These are phyloP conservation scores for Furcifer pardalis DNA, from an alignment of 2,797 vertebrate genomes.

Conservation along the genomic window DNA sequence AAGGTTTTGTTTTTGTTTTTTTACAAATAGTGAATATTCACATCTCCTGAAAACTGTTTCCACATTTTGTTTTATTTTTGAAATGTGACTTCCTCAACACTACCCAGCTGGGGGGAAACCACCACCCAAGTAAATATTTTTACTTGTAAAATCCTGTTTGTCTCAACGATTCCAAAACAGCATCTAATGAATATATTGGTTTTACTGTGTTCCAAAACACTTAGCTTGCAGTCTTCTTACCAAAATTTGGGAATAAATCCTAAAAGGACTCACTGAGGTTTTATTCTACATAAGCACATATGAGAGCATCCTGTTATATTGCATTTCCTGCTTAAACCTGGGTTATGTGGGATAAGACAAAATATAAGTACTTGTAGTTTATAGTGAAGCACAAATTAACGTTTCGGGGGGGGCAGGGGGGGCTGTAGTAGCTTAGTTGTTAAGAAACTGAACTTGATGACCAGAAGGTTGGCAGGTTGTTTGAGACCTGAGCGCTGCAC, in stretches of 20 bases:
- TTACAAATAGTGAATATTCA: no score
- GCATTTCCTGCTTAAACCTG: not conserved
- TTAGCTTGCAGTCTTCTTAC: not conserved
- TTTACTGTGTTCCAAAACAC: not conserved
- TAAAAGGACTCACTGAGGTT: not conserved
- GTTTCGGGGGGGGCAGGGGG: no score
- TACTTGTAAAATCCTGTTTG: not conserved
- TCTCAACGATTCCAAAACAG: not conserved
- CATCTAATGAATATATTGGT: not conserved
- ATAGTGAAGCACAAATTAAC: not conserved
- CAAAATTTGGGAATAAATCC: not conserved
- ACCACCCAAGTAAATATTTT: no score
- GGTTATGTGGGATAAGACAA: not conserved
- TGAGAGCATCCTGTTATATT: not conserved
- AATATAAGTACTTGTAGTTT: not conserved
- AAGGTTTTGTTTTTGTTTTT: no score
- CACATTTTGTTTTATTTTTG: no score
- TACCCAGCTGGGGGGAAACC: no score
- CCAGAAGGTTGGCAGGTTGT: no score
- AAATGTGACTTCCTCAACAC: no score
- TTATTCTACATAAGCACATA: not conserved
- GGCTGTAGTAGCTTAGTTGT: no score
- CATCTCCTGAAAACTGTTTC: no score
- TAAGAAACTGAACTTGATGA: no score
- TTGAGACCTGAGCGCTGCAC: no score